Evolutionary conservation across 2,888 invertebrate genomes (phyloP), one percentile per base, ranked within the genome.

Genomic region (Drosophila mimetica): DNA sequence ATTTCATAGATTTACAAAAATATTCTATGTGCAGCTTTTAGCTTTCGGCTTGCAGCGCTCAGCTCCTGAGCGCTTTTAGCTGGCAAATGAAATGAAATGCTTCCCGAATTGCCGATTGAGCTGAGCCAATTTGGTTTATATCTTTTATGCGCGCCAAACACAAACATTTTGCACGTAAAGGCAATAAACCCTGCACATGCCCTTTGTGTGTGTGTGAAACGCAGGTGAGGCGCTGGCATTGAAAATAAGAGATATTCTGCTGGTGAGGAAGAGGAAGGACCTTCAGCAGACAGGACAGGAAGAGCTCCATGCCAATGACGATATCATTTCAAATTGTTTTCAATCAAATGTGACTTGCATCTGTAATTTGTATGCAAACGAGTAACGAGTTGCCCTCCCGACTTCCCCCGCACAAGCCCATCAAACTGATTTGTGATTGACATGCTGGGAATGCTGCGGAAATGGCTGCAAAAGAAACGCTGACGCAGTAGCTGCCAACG

Each of bases 321-420:
- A 86, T 83, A 83, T 80, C 84, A 79, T 81, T 80, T 86, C 84
- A 86, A 83, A 86, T 83, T 86, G 83, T 86, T 83, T 83, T 83
- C 86, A 79, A 83, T 83, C 83, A 83, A 83, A 86, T 83, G 83
- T 83, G 83, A 86, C 86, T 83, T 86, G 83, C 86, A 83, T 83
- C 81, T 75, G 83, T 83, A 83, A 83, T 83, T 81, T 77, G 81
- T 70, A 84, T 86, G 86, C 86, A 80, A 82, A 83, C 77, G 84
- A 83, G 80, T 50, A 61, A 54, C 67, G 74, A 60, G 67, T 34
- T 55, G 66, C 58, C 63, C 47, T 48, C 36, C 44, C 48, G 16
- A 48, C 34, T 32, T 25, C 34, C 28, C 32, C 47, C 39, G 7
- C 36, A n/a, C n/a, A 30, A 46, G n/a, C 46, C 60, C 37, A 20